Evolutionary conservation across 1,140 invertebrate species (phyloP), one percentile per base, ranked within the genome.

Genomic region (Danaus melanippus): DNA sequence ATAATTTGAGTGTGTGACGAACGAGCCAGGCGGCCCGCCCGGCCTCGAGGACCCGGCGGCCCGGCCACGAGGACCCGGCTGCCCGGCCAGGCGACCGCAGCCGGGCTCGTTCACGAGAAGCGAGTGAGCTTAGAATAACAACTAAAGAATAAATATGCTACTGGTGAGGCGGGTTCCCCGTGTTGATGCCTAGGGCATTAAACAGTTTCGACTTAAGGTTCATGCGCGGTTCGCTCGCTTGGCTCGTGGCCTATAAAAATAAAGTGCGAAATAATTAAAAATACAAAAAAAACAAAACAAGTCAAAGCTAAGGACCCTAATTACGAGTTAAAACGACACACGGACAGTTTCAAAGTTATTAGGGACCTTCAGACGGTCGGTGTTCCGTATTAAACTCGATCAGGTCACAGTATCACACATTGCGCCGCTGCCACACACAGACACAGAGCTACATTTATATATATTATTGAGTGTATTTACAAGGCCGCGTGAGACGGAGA

Each of bases 181-280:
- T 86, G 78, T 87, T 85, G 74, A 88, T 86, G 64, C 86, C 87
- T 79, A 88, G 79, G 68, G 79, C 87, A 79, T 87, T 88, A 76
- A 88, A 88, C 71, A 88, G 70, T 80, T 87, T 88, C 66, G 87
- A 88, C 68, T 87, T 88, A 57, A 88, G 71, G 75, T 87, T 88
- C 76, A 85, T 85, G 62, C 82, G 78, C 51, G 87, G 79, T 68
- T 87, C 86, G 67, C 74, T 84, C 76, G 85, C 76, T 69, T 79
- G 81, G 62, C 82, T 81, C 77, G 77, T 70, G 72, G 82, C 82
- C 83, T 86, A 86, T 74, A 74, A 32, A 32, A 1, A 15, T 15
- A 32, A 32, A 32, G 21, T 32, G 21, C 21, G 21, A 7, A 32
- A 32, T 32, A 32, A 32, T 32, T 32, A 32, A 72, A 47, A 62